Base-by-base conservation (phyloP, 64 coral and sea anemone species). In the Platygyra sinensis region DNA sequence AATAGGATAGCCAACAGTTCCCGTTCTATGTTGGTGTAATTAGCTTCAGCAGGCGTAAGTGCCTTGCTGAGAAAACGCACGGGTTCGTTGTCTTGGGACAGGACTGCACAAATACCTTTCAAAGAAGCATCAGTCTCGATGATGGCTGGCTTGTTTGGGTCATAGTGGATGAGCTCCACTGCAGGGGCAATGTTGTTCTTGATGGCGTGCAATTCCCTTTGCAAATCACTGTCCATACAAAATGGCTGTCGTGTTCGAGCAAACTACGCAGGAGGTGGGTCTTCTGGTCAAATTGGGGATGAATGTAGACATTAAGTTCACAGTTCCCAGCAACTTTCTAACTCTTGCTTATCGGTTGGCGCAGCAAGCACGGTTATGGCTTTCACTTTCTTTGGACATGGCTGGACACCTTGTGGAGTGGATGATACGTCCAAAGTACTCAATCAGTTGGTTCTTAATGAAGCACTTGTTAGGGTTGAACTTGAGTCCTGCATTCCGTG, bases 361-460 rank as follows among this genome's bases (percentile, higher is more conserved):
- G 94, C 36, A 51, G 85, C 57, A 46, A 92, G 79, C 5, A 4
- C 33, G 64, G 42, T 30, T 31, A 96, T 92, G 28, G 18, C 52
- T 30, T 91, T 87, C 7, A 84, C 89, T 39, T 92, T 96, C 86
- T 89, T 95, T 79, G 86, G 78, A 60, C 90, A 96, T 59, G 86
- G 90, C 62, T 38, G 11, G 9, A 96, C 80, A 63, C 94, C 86
- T 86, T 96, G 89, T 60, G 90, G 90, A 30, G 86, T 89, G 72
- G n/a, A 92, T 89, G 32, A 96, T 42, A 74, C 86, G 90, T 75
- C 86, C 94, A 60, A 96, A 96, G 74, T 92, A 89, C 18, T 96
- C 94, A 76, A 91, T 76, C 67, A 88, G 42, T 51, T 86, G 63
- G 67, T 91, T 83, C 85, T 91, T 95, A 46, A 95, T 89, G 27